Evolutionary conservation across 2,888 invertebrate genomes (phyloP).

Genomic region (Clunio marinus): DNA sequence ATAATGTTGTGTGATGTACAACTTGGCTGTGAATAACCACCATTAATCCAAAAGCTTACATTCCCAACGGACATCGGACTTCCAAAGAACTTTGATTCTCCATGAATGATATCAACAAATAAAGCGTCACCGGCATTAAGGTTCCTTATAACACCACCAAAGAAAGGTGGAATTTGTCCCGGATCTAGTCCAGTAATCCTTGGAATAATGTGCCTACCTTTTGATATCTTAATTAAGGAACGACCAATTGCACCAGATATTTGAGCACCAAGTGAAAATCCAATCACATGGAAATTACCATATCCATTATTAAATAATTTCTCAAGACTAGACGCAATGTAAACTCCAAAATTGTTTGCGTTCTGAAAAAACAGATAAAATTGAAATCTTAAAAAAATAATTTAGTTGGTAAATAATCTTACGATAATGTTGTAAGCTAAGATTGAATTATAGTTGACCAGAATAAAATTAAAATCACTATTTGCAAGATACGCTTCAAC

Average conservation of each 20-base stretch:
- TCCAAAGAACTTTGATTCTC: constrained; percentile 16
- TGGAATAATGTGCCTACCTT: not conserved
- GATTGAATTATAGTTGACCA: constrained; percentile 17
- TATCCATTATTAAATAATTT: constrained; percentile 27
- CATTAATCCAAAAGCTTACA: constrained; percentile 30
- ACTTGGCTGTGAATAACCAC: constrained; percentile 14
- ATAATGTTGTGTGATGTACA: not conserved
- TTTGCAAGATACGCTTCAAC: constrained; percentile 31
- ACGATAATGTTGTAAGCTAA: constrained; percentile 13
- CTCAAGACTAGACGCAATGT: not conserved
- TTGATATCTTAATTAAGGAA: constrained; percentile 5
- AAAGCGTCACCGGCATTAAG: constrained; percentile 4
- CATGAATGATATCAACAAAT: constrained; percentile 27
- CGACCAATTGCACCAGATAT: constrained; percentile 18
- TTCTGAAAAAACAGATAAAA: constrained; percentile 14
- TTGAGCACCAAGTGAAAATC: constrained; percentile 35
- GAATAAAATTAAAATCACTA: constrained; percentile 9
- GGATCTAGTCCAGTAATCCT: constrained; percentile 36
- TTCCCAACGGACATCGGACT: not conserved
- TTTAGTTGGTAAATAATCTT: not conserved
- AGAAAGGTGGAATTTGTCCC: not conserved
- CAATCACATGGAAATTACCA: constrained; percentile 26
- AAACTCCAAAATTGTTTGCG: constrained; percentile 2
- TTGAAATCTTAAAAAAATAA: constrained; percentile 12
- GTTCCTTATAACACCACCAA: not conserved